Base-by-base conservation (phyloP, 2,113 vertebrate species). In the Salvelinus sp. region DNA sequence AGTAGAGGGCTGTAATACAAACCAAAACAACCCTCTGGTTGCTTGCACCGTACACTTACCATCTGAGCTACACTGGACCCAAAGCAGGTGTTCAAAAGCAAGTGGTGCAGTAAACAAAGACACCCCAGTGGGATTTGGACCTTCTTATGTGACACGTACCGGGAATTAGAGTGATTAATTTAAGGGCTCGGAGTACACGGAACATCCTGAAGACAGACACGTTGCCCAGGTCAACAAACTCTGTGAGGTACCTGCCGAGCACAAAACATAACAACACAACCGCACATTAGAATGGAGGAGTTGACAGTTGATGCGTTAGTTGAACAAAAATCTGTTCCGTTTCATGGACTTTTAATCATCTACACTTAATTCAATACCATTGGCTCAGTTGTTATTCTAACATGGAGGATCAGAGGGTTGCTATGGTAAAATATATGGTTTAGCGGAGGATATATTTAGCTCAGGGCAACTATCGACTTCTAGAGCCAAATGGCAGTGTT, bases 391-490 rank as follows among this genome's bases (percentile, higher is more conserved):
- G 3, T 18, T 54, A 16, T 54, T 54, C 14, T 54, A 54, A 54
- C 25, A 66, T 25, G 18, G 25, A 28, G 3, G 64, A 66, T 66
- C 23, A 66, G 64, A 65, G 23, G 25, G 25, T 66, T 66, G 64
- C 25, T 66, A 66, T 14, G 23, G 64, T 66, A 66, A 66, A 28
- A 66, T 6, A 66, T 66, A 66, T 66, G 64, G 64, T 66, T 66
- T 25, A 16, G 27, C 64, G 22, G 64, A 25, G 6, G 25, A 12
- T 30, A 66, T 66, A 66, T 66, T 66, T 66, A 66, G 64, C 23
- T 27, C 25, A 28, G 64, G 25, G 23, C 64, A 66, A 66, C 25
- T 27, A 27, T 30, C 4, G 9, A 63, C n/a, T 63, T 63, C n/a
- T 25, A n/a, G 22, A 28, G 64, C 64, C 64, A 66, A 66, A 66